Conservation (phyloP, 2,113 vertebrate species). For the Archilochus colubris region DNA sequence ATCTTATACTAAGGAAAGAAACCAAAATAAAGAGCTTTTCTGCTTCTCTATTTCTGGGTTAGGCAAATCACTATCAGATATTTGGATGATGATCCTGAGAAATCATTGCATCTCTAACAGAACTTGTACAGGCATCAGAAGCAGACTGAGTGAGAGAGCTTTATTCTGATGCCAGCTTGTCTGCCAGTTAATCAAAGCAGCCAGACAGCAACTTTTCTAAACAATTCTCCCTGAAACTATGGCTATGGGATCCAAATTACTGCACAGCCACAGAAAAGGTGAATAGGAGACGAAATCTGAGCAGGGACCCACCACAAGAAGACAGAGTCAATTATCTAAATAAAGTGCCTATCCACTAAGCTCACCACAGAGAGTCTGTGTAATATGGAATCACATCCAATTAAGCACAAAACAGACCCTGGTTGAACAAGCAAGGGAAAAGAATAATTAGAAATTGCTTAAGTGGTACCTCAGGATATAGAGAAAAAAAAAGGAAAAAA, state of each 20-base stretch:
- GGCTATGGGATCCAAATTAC: background rate
- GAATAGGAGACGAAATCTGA: background rate
- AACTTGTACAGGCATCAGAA: background rate
- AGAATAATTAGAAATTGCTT: background rate
- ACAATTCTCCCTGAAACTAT: background rate
- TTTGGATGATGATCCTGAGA: background rate
- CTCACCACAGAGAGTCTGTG: background rate
- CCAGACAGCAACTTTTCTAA: background rate
- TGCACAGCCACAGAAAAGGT: background rate
- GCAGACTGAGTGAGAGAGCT: rapidly evolving
- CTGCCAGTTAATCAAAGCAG: background rate
- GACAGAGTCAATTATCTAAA: background rate
- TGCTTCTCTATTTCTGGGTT: background rate
- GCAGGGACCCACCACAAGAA: background rate
- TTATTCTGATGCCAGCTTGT: background rate
- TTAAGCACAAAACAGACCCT: background rate
- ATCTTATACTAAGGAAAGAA: background rate
- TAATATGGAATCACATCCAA: background rate
- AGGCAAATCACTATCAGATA: background rate
- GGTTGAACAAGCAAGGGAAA: background rate
- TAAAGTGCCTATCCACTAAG: background rate
- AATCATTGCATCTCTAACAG: background rate
- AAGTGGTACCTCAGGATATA: background rate
- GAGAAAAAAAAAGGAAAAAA: background rate
- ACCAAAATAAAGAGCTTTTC: background rate